Conservation (phyloP, 2,888 invertebrate genomes). For the Lasioglossum calceatum region DNA sequence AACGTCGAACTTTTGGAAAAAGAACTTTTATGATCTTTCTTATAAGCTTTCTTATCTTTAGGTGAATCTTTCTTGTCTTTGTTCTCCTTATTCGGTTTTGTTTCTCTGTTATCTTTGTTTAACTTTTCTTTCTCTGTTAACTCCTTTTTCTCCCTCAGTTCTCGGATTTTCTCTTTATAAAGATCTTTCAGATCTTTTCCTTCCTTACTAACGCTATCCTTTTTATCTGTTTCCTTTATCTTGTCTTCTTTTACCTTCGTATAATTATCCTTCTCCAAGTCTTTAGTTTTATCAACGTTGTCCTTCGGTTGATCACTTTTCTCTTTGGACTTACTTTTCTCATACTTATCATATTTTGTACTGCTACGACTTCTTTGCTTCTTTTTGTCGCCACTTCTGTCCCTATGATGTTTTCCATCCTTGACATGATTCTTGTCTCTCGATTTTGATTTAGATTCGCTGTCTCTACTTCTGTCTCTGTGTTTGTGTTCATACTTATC, state of each 20-base stretch:
- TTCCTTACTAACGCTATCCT: slow-evolving; percentile 74
- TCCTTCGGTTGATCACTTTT: slow-evolving; percentile 62
- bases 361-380: slow-evolving; percentile 69
- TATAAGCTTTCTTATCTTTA: slow-evolving; percentile 77
- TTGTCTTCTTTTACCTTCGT: slow-evolving; percentile 73
- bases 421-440: slow-evolving; percentile 70
- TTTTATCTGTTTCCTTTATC: slow-evolving; percentile 75
- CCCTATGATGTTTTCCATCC: slow-evolving; percentile 70
- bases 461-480: slow-evolving; percentile 76
- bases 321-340: slow-evolving; percentile 71
- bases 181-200: slow-evolving; percentile 81
- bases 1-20: slow-evolving; percentile 74
- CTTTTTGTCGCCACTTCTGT: slow-evolving; percentile 72
- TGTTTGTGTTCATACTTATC: slow-evolving; percentile 76
- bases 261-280: slow-evolving; percentile 66
- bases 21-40: slow-evolving; percentile 76
- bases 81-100: slow-evolving; percentile 75
- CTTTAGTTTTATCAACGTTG: slow-evolving; percentile 69
- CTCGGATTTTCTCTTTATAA: slow-evolving; percentile 83
- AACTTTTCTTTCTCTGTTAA: slow-evolving; percentile 82
- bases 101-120: slow-evolving; percentile 76
- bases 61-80: slow-evolving; percentile 77
- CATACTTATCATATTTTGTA: slow-evolving; percentile 71
- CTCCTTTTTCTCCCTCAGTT: slow-evolving; percentile 82
- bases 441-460: slow-evolving; percentile 69